phyloP scores from a whole-genome alignment of 2,797 vertebrate species.

The Coregonus suidteri region DNA sequence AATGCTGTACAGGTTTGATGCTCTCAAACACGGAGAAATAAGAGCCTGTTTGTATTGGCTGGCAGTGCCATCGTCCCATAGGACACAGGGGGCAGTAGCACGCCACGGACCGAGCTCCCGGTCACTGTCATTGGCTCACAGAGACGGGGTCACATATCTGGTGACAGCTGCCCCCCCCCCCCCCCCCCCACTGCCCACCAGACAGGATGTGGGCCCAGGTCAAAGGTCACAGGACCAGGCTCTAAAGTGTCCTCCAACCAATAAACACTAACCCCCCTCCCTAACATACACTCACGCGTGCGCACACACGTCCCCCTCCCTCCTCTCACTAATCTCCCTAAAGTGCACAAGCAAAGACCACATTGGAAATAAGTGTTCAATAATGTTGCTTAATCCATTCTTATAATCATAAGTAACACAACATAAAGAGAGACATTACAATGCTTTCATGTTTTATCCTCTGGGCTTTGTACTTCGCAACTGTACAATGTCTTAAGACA shows the following conservation, averaged over 20 bases:
- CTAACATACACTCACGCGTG: no score
- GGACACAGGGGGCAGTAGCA: conserved; percentile 27
- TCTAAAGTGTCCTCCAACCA: conserved; percentile 49
- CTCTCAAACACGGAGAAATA: conserved; percentile 16
- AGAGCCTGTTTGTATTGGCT: background rate
- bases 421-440: no score
- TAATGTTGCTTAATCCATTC: no score
- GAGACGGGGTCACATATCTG: conserved; percentile 37
- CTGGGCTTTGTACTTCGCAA: no score
- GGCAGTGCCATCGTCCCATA: background rate
- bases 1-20: background rate
- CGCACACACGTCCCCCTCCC: conserved; percentile 20
- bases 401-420: no score
- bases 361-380: no score
- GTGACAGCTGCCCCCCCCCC: conserved; percentile 35
- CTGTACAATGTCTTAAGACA: no score
- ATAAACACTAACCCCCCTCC: conserved; percentile 4
- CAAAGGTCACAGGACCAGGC: conserved; percentile 32
- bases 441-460: no score
- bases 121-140: conserved; percentile 26
- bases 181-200: conserved; percentile 21
- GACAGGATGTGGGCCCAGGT: conserved; percentile 50
- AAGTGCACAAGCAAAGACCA: background rate
- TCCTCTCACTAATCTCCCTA: conserved; percentile 14
- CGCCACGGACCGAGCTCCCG: background rate